These are phyloP conservation scores for Megaceryle torquata DNA, from an alignment of 2,113 vertebrate species.

Conservation along the genomic window DNA sequence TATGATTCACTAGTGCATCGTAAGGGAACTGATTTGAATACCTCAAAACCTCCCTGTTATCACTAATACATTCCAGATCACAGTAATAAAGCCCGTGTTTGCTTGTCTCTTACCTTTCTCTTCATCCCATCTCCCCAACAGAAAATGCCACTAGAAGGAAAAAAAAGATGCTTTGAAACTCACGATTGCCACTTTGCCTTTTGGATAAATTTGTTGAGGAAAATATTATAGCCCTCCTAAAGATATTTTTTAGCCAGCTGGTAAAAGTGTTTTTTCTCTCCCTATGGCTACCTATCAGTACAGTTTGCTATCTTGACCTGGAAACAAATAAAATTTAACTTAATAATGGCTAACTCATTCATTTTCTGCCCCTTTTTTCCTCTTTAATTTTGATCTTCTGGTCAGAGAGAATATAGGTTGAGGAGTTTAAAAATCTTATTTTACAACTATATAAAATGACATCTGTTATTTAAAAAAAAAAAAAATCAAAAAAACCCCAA, in stretches of 20 bases:
- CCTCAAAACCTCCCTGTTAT: rapidly evolving
- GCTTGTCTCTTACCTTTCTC: neutral
- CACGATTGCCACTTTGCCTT: neutral
- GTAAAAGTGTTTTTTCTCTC: neutral
- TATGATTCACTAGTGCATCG: neutral
- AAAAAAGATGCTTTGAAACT: neutral
- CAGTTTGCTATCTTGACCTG: neutral
- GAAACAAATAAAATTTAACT: neutral
- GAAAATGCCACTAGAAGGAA: neutral
- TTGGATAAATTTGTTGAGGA: neutral
- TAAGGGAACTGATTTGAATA: neutral
- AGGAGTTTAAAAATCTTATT: neutral
- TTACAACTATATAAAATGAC: neutral
- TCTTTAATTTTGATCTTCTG: neutral
- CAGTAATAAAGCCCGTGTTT: neutral
- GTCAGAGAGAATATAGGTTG: neutral
- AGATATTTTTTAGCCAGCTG: neutral
- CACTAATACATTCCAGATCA: neutral
- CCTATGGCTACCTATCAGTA: neutral
- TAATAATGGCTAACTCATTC: neutral
- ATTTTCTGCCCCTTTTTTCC: neutral
- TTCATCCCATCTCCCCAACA: neutral
- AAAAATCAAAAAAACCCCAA: neutral
- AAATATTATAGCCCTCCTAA: neutral
- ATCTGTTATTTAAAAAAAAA: neutral